These are phyloP conservation scores for Neofelis nebulosa DNA, from an alignment of 2,113 vertebrate genomes.

Conservation along the genomic window DNA sequence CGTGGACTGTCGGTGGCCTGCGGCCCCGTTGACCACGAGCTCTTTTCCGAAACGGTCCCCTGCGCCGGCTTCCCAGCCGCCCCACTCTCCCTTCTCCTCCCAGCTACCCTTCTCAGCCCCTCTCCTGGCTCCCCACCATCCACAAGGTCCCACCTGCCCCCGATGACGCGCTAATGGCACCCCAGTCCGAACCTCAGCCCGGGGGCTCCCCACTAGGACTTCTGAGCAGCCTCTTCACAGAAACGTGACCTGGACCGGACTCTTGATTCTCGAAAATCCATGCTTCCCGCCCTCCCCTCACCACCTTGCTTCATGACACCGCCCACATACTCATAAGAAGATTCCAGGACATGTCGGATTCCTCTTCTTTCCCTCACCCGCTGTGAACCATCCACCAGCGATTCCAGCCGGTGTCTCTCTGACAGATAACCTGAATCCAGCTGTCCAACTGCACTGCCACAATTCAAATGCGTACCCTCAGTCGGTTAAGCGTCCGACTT, in stretches of 20 bases:
- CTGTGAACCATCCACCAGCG: neutral
- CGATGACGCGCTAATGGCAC: rapidly evolving
- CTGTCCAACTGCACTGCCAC: neutral
- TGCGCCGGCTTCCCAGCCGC: rapidly evolving
- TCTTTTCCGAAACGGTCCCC: neutral
- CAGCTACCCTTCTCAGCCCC: neutral
- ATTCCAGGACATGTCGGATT: neutral
- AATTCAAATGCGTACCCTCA: too few relatives aligned
- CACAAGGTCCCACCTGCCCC: neutral
- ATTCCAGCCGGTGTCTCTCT: neutral
- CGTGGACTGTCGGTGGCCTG: neutral
- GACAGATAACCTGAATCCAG: neutral
- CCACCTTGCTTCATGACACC: neutral
- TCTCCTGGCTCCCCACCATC: neutral
- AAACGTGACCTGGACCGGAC: neutral
- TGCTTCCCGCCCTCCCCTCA: neutral
- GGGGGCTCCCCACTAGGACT: neutral
- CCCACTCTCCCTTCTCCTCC: neutral
- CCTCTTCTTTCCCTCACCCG: neutral
- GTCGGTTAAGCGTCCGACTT: too few relatives aligned
- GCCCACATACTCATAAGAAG: neutral
- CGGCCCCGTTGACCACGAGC: neutral
- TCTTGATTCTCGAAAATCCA: neutral
- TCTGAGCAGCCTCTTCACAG: neutral
- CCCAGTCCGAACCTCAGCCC: neutral